phyloP scores from a whole-genome alignment of 2,113 vertebrate genomes.

The Ciconia maguari region DNA sequence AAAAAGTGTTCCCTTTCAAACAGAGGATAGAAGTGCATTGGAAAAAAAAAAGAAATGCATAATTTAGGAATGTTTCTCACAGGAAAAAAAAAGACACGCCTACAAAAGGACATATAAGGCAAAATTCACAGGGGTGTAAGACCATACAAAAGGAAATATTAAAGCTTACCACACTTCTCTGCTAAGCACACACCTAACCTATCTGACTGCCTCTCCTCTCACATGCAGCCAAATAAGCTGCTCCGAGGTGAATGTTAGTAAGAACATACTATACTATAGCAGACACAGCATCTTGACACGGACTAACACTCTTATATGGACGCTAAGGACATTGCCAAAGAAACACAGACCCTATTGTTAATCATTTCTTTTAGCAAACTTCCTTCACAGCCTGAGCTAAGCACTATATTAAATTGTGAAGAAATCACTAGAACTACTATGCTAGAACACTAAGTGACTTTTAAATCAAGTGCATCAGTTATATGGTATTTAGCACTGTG shows the following conservation, averaged over 20 bases:
- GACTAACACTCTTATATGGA: neutral
- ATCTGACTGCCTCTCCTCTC: neutral
- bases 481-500: conserved; percentile 56
- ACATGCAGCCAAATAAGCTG: neutral
- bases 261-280: neutral
- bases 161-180: neutral
- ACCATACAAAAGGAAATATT: neutral
- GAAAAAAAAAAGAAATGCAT: neutral
- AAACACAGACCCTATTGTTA: conserved; percentile 39
- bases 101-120: neutral
- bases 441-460: conserved; percentile 45
- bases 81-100: neutral
- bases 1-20: neutral
- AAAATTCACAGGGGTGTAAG: neutral
- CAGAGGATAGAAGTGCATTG: neutral
- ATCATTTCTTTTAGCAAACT: conserved; percentile 30
- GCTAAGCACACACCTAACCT: neutral
- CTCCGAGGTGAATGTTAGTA: neutral
- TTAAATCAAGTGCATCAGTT: conserved; percentile 65
- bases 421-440: conserved; percentile 41
- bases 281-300: neutral
- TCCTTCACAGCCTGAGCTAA: conserved; percentile 47
- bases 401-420: conserved; percentile 40
- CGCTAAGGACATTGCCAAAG: conserved; percentile 10
- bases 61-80: neutral